A percentile compares a stretch with the other conserved stretches of the same genome.
These are phyloP conservation scores for Sarcophaga bullata DNA, from an alignment of 1,140 invertebrate species.

Conservation along the genomic window DNA sequence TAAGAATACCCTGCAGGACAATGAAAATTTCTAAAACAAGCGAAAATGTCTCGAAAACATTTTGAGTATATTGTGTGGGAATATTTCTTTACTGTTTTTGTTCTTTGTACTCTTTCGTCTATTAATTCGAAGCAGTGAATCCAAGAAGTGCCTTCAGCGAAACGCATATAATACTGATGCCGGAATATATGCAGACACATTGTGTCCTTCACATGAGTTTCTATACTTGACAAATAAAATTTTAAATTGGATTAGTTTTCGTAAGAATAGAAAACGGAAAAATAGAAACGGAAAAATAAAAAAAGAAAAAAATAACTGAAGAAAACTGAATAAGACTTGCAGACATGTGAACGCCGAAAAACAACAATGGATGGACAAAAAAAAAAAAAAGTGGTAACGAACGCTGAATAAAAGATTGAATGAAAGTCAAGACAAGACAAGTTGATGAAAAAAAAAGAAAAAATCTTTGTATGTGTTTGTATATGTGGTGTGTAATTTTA, in stretches of 20 bases:
- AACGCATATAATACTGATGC: neutral
- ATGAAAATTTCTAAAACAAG: slow-evolving; percentile 16
- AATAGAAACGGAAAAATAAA: neutral
- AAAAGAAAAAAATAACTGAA: neutral
- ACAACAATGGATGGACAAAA: neutral
- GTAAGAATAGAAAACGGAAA: slow-evolving; percentile 27
- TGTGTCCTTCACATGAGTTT: slow-evolving; percentile 5
- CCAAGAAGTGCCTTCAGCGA: neutral
- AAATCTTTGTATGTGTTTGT: too few species aligned
- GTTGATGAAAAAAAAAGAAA: too few species aligned
- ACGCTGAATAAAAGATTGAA: neutral
- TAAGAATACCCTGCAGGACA: slow-evolving; percentile 6
- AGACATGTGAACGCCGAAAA: neutral
- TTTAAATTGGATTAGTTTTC: slow-evolving; percentile 65
- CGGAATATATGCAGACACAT: neutral
- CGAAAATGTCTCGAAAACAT: slow-evolving; percentile 23
- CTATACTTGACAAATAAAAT: slow-evolving; percentile 63
- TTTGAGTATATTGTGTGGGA: neutral
- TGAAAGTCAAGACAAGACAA: neutral
- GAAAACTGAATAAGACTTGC: neutral
- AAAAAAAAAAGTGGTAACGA: neutral
- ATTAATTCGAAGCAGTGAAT: neutral
- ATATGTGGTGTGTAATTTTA: too few species aligned
- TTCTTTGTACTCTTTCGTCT: neutral
- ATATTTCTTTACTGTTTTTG: neutral